phyloP scores from a whole-genome alignment of 2,113 vertebrate genomes.

The Arvicanthis niloticus region DNA sequence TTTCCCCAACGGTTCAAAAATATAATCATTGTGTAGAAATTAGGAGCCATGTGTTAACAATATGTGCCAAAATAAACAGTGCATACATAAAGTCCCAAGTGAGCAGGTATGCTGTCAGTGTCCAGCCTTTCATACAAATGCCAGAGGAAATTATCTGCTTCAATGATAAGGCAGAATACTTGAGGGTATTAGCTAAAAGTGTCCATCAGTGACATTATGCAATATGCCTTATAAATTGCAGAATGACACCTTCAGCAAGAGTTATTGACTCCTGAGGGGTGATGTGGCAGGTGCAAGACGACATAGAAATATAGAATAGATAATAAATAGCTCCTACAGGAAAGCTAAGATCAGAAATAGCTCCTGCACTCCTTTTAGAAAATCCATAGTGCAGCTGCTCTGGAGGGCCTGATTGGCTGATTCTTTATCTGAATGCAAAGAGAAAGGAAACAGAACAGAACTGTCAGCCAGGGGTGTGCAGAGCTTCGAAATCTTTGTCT shows the following conservation, averaged over 20 bases:
- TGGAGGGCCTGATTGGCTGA: conserved; percentile 59
- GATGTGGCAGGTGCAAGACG: conserved; percentile 72
- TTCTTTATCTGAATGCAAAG: conserved; percentile 67
- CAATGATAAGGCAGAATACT: conserved; percentile 38
- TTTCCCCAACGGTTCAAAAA: not conserved
- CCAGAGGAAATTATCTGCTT: conserved; percentile 59
- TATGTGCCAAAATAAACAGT: conserved; percentile 21
- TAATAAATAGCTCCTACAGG: conserved; percentile 73
- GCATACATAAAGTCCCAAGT: conserved; percentile 33
- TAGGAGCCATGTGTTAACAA: not conserved
- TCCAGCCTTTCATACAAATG: conserved; percentile 42
- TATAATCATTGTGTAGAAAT: conserved; percentile 14
- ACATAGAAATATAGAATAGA: conserved; percentile 67
- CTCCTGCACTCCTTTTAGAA: conserved; percentile 72
- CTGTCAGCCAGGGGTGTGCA: conserved; percentile 52
- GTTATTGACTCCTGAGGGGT: conserved; percentile 54
- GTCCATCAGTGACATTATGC: conserved; percentile 9
- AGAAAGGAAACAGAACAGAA: conserved; percentile 66
- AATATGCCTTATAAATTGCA: conserved; percentile 36
- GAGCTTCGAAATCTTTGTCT: conserved; percentile 63
- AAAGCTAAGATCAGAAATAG: conserved; percentile 76
- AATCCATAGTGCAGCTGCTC: conserved; percentile 71
- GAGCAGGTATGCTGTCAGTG: not conserved
- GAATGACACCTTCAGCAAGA: conserved; percentile 61
- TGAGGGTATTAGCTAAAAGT: conserved; percentile 61